Conservation (phyloP, 2,888 invertebrate species). For the Drosophila infuscata region DNA sequence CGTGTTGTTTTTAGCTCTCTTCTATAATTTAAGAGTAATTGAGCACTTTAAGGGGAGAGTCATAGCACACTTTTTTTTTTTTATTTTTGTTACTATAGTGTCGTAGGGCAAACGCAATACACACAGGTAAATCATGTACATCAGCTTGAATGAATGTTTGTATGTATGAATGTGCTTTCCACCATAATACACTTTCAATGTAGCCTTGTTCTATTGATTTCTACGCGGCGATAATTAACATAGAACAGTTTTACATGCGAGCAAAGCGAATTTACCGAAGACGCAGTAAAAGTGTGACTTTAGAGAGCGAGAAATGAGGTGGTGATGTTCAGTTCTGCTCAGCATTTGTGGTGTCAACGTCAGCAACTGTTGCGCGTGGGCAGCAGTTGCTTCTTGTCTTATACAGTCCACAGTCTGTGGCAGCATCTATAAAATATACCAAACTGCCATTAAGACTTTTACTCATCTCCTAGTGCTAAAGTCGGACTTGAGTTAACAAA, state of each 20-base stretch:
- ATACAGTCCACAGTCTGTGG: neutral
- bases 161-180: constrained; percentile 10
- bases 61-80: constrained; percentile 22
- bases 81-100: neutral
- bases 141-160: neutral
- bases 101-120: neutral
- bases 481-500: neutral
- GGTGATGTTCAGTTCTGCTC: neutral
- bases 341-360: constrained; percentile 13
- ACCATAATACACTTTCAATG: constrained; percentile 37
- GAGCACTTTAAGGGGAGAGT: constrained; percentile 50
- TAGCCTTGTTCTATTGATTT: constrained; percentile 64
- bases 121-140: neutral
- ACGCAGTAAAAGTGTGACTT: constrained; percentile 68
- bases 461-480: neutral
- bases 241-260: constrained; percentile 44
- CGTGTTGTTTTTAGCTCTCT: constrained; percentile 11
- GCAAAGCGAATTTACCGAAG: constrained; percentile 39
- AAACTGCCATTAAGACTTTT: neutral
- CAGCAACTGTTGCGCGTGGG: constrained; percentile 60
- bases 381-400: neutral
- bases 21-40: constrained; percentile 52
- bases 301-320: constrained; percentile 14
- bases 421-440: neutral
- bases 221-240: constrained; percentile 61